Evolutionary conservation across 1,140 invertebrate species (phyloP).

Genomic region (Drosophila carrolli): DNA sequence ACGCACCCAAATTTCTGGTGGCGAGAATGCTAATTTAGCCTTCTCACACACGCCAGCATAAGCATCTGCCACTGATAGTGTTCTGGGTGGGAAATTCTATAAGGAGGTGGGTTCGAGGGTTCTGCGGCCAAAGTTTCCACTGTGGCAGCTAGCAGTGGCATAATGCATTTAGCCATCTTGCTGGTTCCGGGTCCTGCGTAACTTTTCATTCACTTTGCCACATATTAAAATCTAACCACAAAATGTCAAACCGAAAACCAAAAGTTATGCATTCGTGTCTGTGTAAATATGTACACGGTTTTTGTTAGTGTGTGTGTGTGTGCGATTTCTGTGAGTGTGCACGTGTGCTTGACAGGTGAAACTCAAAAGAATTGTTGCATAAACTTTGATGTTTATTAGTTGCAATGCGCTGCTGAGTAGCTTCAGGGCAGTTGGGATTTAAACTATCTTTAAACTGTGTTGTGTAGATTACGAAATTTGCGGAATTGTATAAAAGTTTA

Average conservation of each 20-base stretch:
- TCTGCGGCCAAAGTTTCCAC: slow-evolving; percentile 36
- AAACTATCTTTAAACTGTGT: slow-evolving; percentile 1
- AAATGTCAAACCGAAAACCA: slow-evolving; percentile 79
- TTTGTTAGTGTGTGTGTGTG: slow-evolving; percentile 1
- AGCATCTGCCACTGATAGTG: slow-evolving; percentile 68
- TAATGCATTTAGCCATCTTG: slow-evolving; percentile 63
- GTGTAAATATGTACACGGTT: not conserved
- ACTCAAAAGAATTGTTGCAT: slow-evolving; percentile 47
- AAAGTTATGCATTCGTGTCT: slow-evolving; percentile 72
- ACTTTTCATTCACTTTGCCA: slow-evolving; percentile 73
- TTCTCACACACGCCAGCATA: slow-evolving; percentile 32
- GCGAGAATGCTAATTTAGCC: slow-evolving; percentile 72
- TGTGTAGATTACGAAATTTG: too few species aligned
- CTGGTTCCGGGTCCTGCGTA: slow-evolving; percentile 44
- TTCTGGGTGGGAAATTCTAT: slow-evolving; percentile 2
- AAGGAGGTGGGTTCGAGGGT: slow-evolving; percentile 1
- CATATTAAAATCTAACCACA: slow-evolving; percentile 79
- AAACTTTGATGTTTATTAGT: slow-evolving; percentile 47
- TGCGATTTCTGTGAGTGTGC: slow-evolving; percentile 4
- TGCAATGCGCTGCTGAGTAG: not conserved
- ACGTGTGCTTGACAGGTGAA: slow-evolving; percentile 39
- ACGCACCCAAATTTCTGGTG: slow-evolving; percentile 45
- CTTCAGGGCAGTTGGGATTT: not conserved
- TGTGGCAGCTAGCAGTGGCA: slow-evolving; percentile 43
- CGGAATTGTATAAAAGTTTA: too few species aligned